Conservation (phyloP, 2,797 vertebrate genomes). For the Mionectes olivaceus region DNA sequence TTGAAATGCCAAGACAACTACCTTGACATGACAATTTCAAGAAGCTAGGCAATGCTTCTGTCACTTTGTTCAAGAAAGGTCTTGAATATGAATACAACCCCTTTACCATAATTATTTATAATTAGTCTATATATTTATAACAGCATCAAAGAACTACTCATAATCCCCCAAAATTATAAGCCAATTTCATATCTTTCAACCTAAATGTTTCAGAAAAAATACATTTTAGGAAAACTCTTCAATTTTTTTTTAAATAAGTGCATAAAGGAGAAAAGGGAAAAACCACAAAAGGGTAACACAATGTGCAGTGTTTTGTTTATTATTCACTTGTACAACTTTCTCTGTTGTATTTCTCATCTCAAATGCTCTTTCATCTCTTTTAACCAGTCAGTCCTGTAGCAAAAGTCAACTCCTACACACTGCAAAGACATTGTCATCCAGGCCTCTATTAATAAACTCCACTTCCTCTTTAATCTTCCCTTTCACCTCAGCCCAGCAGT, state of each 20-base stretch:
- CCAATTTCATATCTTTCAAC: background rate
- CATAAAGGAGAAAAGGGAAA: background rate
- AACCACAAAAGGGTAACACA: background rate
- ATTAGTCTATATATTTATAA: background rate
- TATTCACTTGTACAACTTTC: background rate
- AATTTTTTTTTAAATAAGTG: background rate
- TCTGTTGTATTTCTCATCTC: background rate
- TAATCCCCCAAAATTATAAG: background rate
- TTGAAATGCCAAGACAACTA: background rate
- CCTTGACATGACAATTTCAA: background rate
- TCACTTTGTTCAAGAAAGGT: background rate
- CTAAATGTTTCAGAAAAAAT: background rate
- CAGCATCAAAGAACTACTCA: background rate
- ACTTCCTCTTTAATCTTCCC: conserved; percentile 36
- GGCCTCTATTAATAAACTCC: conserved; percentile 15
- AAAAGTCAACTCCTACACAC: background rate
- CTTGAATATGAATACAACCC: background rate
- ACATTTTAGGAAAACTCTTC: background rate
- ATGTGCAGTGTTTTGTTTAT: background rate
- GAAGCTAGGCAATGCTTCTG: background rate
- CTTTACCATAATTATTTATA: background rate
- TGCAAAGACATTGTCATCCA: background rate
- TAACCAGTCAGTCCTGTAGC: background rate
- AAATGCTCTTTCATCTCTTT: conserved; percentile 19
- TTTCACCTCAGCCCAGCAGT: conserved; percentile 21